Evolutionary conservation across 1,140 invertebrate genomes (phyloP), one percentile per base, ranked within the genome.

Genomic region (Drosophila asahinai): DNA sequence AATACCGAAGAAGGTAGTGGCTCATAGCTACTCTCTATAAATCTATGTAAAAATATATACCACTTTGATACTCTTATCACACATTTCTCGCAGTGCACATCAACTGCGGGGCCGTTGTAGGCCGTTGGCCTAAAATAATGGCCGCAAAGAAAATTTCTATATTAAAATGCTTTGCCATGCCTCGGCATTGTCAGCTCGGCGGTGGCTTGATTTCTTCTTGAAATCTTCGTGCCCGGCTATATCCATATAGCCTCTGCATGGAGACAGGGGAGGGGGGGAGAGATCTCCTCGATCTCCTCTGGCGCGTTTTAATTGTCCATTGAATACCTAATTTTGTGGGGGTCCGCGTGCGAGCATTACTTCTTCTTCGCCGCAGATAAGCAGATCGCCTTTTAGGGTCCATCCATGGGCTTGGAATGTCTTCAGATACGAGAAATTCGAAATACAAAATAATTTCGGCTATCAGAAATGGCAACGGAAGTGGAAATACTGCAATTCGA

Each of bases 41-140:
- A 25, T 25, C 22, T 25, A 25, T 0, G 0, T 25, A 25, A 25
- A 25, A 3, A 25, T 25, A 25, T 25, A 25, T 25, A 25, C 22
- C 0, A 25, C 2, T 25, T 25, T 25, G 27, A 30, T 30, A 30
- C 27, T 30, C 7, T 30, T 36, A 15, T 0, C 0, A 0, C 0
- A 15, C 7, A 3, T 70, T 55, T 47, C 12, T 48, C 2, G 2
- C 67, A 47, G 67, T 57, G 51, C 17, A 30, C 27, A 42, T 47
- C 48, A 40, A 45, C 54, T 76, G 47, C 63, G 84, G 78, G 84
- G 84, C 84, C 84, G 86, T 89, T 90, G 84, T 89, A 89, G 84
- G 84, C 84, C 84, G 84, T 89, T 89, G 84, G 86, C 84, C 84
- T 89, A 89, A 89, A 89, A 89, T 90, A 84, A 89, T 90, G 67